phyloP scores from a whole-genome alignment of 2,797 vertebrate genomes.

The Phalloptychus januarius region DNA sequence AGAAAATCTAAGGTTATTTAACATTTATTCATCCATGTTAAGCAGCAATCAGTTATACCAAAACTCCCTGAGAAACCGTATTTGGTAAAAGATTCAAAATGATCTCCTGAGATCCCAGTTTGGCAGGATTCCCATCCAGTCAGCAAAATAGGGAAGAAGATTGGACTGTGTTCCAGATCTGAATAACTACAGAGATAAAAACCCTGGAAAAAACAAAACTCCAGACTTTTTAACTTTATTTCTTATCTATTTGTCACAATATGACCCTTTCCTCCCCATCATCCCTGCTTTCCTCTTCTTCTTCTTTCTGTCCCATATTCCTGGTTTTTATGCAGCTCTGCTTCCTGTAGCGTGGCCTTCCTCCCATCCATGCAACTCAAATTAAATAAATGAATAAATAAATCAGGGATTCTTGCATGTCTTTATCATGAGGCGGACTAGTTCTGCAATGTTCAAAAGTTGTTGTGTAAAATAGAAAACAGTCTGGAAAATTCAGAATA shows the following conservation, averaged over 20 bases:
- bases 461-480: too few relatives aligned
- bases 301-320: neutral
- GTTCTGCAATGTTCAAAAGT: too few relatives aligned
- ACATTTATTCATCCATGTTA: too few relatives aligned
- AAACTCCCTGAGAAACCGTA: neutral
- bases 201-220: neutral
- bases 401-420: too few relatives aligned
- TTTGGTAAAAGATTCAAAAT: neutral
- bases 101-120: neutral
- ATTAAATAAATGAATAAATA: too few relatives aligned
- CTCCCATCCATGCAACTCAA: neutral
- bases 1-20: neutral
- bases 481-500: too few relatives aligned
- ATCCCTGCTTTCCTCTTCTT: too few relatives aligned
- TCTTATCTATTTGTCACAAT: neutral
- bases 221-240: neutral
- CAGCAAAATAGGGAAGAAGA: neutral
- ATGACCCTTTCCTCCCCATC: too few relatives aligned
- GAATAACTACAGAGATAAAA: neutral
- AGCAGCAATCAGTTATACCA: neutral
- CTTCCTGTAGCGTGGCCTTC: neutral
- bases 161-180: neutral
- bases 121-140: neutral
- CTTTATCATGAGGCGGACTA: too few relatives aligned
- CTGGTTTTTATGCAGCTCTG: too few relatives aligned